Evolutionary conservation across 2,113 vertebrate genomes (phyloP), one percentile per base, ranked within the genome.

Genomic region (Pygoscelis adeliae): DNA sequence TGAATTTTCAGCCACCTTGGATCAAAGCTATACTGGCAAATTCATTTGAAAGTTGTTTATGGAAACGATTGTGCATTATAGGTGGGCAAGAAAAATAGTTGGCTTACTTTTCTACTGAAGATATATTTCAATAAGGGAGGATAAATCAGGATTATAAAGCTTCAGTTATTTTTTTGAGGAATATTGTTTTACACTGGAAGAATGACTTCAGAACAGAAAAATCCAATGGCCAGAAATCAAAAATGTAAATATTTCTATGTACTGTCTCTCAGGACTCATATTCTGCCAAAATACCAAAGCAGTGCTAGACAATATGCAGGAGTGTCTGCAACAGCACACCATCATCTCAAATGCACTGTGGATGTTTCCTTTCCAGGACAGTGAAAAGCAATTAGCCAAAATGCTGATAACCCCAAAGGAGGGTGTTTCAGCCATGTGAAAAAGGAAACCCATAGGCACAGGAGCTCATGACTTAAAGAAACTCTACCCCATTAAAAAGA

Each of bases 271-370:
- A 46, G 78, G 44, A 53, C 55, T 56, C 34, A 4, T 2, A 8
- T 7, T 46, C 52, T 89, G 78, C 73, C 91, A 65, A 78, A 86
- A 61, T 4, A 56, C 78, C 82, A 44, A 13, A 69, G 70, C 52
- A 55, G 52, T 0, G 2, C 70, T 34, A 30, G 73, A 13, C 56
- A 50, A 16, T 9, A 6, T 3, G 26, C 84, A 93, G 70, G 29
- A 21, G 22, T 11, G 29, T 13, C 65, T 87, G 59, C 83, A 55
- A 22, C 52, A 50, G 52, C 79, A 58, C 47, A 79, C 11, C 29
- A 7, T 8, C 6, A 4, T 15, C 82, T 67, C 66, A 3, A 61
- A 72, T 0, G 6, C 32, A 5, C 25, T 0, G 3, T 7, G 62
- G 29, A 3, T 6, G 8, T 7, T 79, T 74, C 81, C 74, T 36